Conservation (phyloP, 2,888 invertebrate genomes). For the Apamea monoglypha region DNA sequence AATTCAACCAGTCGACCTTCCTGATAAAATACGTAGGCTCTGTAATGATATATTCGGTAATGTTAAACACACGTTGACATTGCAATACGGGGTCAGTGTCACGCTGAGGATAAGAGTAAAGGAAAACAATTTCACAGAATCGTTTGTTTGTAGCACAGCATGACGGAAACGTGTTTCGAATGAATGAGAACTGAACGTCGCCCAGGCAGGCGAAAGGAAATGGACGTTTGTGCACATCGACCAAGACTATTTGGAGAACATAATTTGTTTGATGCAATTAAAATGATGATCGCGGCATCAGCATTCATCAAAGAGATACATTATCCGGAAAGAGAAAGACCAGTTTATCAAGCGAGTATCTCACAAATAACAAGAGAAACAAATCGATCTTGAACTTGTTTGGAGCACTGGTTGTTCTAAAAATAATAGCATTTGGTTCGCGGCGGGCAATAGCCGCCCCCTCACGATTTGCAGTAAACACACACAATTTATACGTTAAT, state of each 20-base stretch:
- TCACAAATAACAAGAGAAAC: slow-evolving; percentile 52
- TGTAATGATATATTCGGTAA: slow-evolving; percentile 70
- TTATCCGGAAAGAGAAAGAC: slow-evolving; percentile 18
- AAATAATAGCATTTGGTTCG: slow-evolving; percentile 74
- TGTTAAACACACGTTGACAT: slow-evolving; percentile 76
- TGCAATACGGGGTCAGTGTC: slow-evolving; percentile 85
- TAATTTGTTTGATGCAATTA: slow-evolving; percentile 39
- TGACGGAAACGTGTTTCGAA: slow-evolving; percentile 70
- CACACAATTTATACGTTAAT: slow-evolving; percentile 61
- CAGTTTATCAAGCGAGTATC: slow-evolving; percentile 29
- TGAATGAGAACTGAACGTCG: slow-evolving; percentile 71
- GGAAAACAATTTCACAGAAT: slow-evolving; percentile 81
- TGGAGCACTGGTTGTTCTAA: slow-evolving; percentile 74
- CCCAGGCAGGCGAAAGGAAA: slow-evolving; percentile 63
- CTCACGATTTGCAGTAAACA: slow-evolving; percentile 62
- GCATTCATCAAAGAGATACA: slow-evolving; percentile 13
- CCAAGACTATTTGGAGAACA: slow-evolving; percentile 37
- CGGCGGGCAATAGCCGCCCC: slow-evolving; percentile 63
- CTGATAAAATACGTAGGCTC: slow-evolving; percentile 70
- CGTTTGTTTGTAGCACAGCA: slow-evolving; percentile 69
- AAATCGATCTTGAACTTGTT: slow-evolving; percentile 84
- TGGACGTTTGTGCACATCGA: slow-evolving; percentile 37
- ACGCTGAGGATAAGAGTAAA: slow-evolving; percentile 71
- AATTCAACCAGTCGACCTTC: slow-evolving; percentile 75
- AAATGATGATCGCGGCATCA: slow-evolving; percentile 22